Evolutionary conservation across 2,113 vertebrate genomes (phyloP).

Genomic region (Tympanuchus pallidicinctus): DNA sequence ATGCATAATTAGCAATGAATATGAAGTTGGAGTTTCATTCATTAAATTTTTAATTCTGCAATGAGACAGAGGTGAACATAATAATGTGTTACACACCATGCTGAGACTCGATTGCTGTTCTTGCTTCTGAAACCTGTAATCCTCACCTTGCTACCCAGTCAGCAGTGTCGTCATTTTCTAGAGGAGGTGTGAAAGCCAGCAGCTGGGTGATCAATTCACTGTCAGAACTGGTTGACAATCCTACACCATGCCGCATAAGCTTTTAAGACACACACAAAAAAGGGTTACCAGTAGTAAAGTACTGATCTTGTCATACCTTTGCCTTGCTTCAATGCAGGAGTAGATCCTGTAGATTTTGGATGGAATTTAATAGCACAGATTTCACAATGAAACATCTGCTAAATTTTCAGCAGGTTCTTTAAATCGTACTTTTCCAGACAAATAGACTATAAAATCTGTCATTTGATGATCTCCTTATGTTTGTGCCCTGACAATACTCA

Average conservation of each 20-base stretch:
- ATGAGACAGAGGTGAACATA: constrained; percentile 22
- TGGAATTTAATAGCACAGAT: background rate
- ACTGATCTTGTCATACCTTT: background rate
- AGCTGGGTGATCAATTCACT: constrained; percentile 98
- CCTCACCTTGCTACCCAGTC: constrained; percentile 96
- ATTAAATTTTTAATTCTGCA: constrained; percentile 96
- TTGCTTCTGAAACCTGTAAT: background rate
- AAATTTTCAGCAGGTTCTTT: background rate
- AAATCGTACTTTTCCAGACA: background rate
- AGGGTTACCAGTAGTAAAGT: background rate
- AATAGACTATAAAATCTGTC: background rate
- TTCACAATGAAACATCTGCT: background rate
- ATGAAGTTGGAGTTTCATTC: constrained; percentile 93
- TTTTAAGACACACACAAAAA: constrained; percentile 55
- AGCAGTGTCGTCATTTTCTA: constrained; percentile 89
- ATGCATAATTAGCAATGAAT: constrained; percentile 94
- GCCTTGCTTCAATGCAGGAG: background rate
- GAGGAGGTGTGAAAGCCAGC: constrained; percentile 93
- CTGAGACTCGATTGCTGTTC: background rate
- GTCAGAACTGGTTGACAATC: constrained; percentile 95
- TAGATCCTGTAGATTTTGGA: background rate
- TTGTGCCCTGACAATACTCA: background rate
- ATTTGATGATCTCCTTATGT: background rate
- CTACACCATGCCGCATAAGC: constrained; percentile 96
- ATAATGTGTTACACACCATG: background rate